phyloP scores from a whole-genome alignment of 2,113 vertebrate genomes.

The Odontesthes bonariensis region DNA sequence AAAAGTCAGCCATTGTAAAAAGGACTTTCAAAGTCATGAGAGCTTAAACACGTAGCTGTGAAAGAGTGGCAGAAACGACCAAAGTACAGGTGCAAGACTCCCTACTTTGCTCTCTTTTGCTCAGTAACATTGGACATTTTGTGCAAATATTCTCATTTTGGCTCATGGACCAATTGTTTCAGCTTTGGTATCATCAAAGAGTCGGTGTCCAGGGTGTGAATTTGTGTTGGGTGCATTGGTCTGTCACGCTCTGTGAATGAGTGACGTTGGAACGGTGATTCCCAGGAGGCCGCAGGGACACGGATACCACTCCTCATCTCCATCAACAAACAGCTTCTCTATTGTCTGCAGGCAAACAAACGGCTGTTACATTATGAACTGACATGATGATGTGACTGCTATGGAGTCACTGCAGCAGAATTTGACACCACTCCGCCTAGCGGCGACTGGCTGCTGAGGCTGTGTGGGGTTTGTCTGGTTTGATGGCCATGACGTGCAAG shows the following conservation, averaged over 20 bases:
- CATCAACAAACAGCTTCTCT: slow-evolving; percentile 41
- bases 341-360: slow-evolving; percentile 29
- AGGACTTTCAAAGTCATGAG: too few relatives aligned
- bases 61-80: background rate
- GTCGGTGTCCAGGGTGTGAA: background rate
- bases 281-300: slow-evolving; percentile 13
- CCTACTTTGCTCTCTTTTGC: background rate
- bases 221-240: background rate
- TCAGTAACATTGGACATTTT: background rate
- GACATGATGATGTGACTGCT: slow-evolving; percentile 28
- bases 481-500: too few relatives aligned
- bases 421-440: slow-evolving; percentile 36
- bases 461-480: background rate
- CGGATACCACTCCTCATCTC: slow-evolving; percentile 37
- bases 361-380: slow-evolving; percentile 24
- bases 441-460: background rate
- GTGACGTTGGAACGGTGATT: slow-evolving; percentile 1
- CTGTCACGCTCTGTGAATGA: slow-evolving; percentile 10
- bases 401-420: slow-evolving; percentile 50
- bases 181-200: background rate
- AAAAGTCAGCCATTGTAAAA: too few relatives aligned
- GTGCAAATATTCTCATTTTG: background rate
- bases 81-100: background rate
- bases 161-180: background rate
- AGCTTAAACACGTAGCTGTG: too few relatives aligned